Evolutionary conservation across 2,113 vertebrate genomes (phyloP).

Genomic region (Ictalurus punctatus): DNA sequence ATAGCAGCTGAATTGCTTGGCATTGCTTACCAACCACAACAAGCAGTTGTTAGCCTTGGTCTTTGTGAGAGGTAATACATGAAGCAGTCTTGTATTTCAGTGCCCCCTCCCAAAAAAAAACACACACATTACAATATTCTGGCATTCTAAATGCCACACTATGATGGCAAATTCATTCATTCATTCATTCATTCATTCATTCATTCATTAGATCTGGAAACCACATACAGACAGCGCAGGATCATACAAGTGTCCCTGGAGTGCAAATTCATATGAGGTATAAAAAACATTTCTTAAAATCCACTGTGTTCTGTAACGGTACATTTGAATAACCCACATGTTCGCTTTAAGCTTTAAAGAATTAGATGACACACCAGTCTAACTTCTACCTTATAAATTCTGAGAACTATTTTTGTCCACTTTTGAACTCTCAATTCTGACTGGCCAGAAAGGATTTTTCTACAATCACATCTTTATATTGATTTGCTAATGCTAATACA

Average conservation of each 20-base stretch:
- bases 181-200: background rate
- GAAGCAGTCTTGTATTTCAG: background rate
- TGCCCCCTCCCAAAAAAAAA: background rate
- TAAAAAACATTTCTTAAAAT: background rate
- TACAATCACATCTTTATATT: background rate
- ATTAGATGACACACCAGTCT: background rate
- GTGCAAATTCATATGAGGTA: background rate
- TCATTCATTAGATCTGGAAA: background rate
- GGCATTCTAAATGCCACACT: background rate
- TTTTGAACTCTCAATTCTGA: background rate
- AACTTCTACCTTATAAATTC: background rate
- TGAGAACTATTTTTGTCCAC: background rate
- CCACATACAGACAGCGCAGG: background rate
- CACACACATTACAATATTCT: background rate
- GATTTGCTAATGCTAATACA: background rate
- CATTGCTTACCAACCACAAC: background rate
- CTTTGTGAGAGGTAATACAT: background rate
- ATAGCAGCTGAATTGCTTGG: background rate
- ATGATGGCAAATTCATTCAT: background rate
- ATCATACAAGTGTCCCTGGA: background rate
- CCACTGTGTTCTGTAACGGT: background rate
- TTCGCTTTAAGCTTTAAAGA: background rate
- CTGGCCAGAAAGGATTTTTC: background rate
- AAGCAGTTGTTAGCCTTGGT: background rate
- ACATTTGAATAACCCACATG: slow-evolving; percentile 4